Evolutionary conservation across 2,888 invertebrate genomes (phyloP), one percentile per base, ranked within the genome.

Genomic region (Pocota personata): DNA sequence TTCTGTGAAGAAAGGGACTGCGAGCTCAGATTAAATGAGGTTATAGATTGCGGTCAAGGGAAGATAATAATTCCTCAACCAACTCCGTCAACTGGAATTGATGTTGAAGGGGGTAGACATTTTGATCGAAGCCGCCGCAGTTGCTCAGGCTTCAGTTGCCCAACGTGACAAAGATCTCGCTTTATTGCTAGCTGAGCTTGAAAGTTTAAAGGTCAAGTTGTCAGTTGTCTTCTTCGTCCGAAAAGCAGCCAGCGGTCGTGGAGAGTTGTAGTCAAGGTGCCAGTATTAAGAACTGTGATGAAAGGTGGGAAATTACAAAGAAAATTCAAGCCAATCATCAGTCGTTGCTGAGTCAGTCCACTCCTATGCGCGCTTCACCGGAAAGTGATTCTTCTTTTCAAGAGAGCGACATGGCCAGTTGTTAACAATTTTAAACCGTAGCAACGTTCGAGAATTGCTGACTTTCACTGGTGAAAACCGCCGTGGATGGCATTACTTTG

Each of bases 291-390:
- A 32, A 8, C 3, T 3, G 5, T 35, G 48, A 32, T 21, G 21
- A 48, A 35, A 32, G 19, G 46, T 48, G 12, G 19, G 48, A 66
- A 7, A 48, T 66, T 2, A 66, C 48, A 19, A 50, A 10, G 14
- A 27, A 24, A 62, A 24, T 37, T 12, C 40, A 60, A 30, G 60
- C n/a, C 5, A 60, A 40, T 14, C 60, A 62, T 46, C 43, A 62
- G 58, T 10, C 58, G 1, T 21, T 58, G 16, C 19, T 58, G 1
- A 37, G 32, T 21, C 58, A 58, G n/a, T 37, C 37, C 3, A 58
- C 58, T 0, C 37, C 37, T 3, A 27, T 35, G 12, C 1, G 19
- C 5, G 19, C 16, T 35, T 8, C 16, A 2, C 35, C 7, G 16
- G 19, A 19, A 40, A 14, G 14, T 14, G 43, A 43, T 43, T 58